These are phyloP conservation scores for Thera obeliscata DNA, from an alignment of 2,888 invertebrate species.

Conservation along the genomic window DNA sequence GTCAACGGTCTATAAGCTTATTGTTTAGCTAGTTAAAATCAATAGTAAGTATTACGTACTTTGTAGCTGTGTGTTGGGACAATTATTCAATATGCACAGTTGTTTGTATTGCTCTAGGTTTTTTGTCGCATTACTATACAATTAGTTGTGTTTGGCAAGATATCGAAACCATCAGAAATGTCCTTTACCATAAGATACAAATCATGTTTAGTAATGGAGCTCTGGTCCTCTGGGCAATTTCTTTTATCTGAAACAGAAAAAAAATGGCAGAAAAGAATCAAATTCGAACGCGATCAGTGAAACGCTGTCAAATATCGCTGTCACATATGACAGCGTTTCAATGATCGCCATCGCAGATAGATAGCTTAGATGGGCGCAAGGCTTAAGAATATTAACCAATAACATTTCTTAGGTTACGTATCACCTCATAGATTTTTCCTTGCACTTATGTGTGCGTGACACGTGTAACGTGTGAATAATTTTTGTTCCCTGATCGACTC, in stretches of 20 bases:
- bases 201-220: conserved; percentile 47
- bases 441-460: no score
- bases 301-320: no score
- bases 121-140: conserved; percentile 25
- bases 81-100: conserved; percentile 50
- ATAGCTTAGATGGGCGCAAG: no score
- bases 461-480: conserved; percentile 7
- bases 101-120: conserved; percentile 37
- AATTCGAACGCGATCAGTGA: no score
- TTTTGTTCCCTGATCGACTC: conserved; percentile 19
- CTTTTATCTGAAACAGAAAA: conserved; percentile 15
- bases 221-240: conserved; percentile 39
- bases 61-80: conserved; percentile 30
- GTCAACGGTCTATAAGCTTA: no score
- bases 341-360: no score
- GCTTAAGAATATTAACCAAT: no score
- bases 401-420: no score
- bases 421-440: no score
- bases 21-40: neutral
- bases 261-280: no score
- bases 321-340: no score
- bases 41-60: conserved; percentile 5
- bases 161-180: conserved; percentile 34
- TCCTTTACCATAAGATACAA: conserved; percentile 48
- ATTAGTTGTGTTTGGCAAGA: conserved; percentile 38